These are phyloP conservation scores for Lethrus apterus DNA, from an alignment of 1,140 invertebrate species.

Conservation along the genomic window DNA sequence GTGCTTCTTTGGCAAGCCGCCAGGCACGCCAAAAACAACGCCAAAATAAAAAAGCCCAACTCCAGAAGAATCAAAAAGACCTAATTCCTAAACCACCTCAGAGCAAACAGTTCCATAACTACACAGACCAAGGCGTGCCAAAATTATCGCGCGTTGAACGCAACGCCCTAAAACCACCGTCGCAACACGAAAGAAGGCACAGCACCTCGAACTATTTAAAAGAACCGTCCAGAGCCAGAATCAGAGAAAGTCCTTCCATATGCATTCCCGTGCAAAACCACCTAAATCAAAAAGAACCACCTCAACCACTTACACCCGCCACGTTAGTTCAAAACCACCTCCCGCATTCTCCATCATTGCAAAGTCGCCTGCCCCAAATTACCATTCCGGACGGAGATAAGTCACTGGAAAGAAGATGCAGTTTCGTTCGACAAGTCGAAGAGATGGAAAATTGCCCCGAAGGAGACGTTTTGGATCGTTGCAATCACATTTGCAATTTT, in stretches of 20 bases:
- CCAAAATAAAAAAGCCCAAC: constrained; percentile 42
- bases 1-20: constrained; percentile 61
- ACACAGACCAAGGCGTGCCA: constrained; percentile 32
- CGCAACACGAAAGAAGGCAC: constrained; percentile 32
- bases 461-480: constrained; percentile 32
- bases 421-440: constrained; percentile 39
- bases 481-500: constrained; percentile 40
- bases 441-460: constrained; percentile 35
- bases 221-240: constrained; percentile 34
- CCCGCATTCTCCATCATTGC: constrained; percentile 20
- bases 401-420: constrained; percentile 37
- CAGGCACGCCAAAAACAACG: constrained; percentile 51
- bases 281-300: constrained; percentile 22
- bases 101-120: constrained; percentile 49
- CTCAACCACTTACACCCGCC: constrained; percentile 28
- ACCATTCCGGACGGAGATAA: constrained; percentile 30
- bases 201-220: constrained; percentile 37
- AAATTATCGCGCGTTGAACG: constrained; percentile 36
- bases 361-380: constrained; percentile 37
- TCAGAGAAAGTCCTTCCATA: constrained; percentile 38
- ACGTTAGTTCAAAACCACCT: constrained; percentile 20
- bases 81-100: constrained; percentile 36
- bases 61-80: constrained; percentile 43
- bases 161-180: constrained; percentile 31
- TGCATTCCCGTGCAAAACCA: constrained; percentile 35